Percentiles rank a stretch among this genome's conserved stretches.
phyloP scores from a whole-genome alignment of 2,113 vertebrate species.

The Dicrurus megarhynchus region DNA sequence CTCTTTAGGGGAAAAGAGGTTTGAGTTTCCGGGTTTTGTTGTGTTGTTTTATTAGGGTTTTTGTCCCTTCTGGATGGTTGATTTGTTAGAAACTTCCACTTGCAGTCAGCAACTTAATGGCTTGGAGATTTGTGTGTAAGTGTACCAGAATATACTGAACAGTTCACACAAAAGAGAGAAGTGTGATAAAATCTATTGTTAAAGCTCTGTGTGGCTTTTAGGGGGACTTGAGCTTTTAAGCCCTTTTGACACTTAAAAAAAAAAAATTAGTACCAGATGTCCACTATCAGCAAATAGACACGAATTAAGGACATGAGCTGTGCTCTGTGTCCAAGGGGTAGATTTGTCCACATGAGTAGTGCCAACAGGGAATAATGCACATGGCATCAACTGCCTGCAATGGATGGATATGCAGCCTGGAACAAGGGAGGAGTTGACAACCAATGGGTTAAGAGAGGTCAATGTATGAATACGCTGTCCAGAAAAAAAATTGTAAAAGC shows the following conservation, averaged over 20 bases:
- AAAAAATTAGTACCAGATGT: not conserved
- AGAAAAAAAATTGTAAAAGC: not conserved
- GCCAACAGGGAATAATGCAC: not conserved
- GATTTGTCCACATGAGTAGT: not conserved
- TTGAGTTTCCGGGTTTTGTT: not conserved
- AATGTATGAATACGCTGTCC: rapidly evolving
- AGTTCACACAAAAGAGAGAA: not conserved
- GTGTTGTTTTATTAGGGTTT: not conserved
- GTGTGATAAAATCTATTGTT: not conserved
- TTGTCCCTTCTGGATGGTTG: not conserved
- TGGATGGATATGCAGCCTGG: not conserved
- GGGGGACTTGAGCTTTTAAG: not conserved
- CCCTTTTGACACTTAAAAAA: not conserved
- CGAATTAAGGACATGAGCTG: not conserved
- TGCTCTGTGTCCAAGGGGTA: not conserved
- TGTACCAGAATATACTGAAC: not conserved
- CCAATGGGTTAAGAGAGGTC: not conserved
- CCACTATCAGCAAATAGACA: not conserved
- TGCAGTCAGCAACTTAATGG: not conserved
- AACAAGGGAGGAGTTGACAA: not conserved
- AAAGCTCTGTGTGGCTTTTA: not conserved
- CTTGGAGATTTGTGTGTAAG: not conserved
- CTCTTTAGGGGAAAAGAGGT: rapidly evolving
- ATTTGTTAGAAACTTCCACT: not conserved
- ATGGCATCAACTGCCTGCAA: not conserved